These are phyloP conservation scores for Neomonachus schauinslandi DNA, from an alignment of 2,113 vertebrate species.

Conservation along the genomic window DNA sequence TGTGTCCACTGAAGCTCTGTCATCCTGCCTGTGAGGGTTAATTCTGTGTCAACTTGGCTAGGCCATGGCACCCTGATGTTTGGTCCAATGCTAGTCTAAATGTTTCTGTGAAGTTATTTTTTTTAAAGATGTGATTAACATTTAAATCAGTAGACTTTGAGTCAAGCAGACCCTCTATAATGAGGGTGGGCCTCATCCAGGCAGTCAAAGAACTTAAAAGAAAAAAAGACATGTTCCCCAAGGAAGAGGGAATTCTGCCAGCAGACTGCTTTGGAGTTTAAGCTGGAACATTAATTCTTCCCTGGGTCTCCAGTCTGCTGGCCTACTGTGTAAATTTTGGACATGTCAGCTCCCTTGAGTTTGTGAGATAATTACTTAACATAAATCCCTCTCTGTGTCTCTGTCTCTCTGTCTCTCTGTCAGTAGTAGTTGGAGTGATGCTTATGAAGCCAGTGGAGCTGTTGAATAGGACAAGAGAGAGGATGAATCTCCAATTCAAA, in stretches of 20 bases:
- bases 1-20: not conserved
- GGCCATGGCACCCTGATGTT: not conserved
- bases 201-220: not conserved
- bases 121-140: not conserved
- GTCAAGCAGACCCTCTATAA: not conserved
- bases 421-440: not conserved
- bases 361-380: not conserved
- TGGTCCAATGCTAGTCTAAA: not conserved
- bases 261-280: not conserved
- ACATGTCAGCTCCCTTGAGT: not conserved
- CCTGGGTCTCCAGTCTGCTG: not conserved
- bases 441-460: not conserved
- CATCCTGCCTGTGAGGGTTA: not conserved
- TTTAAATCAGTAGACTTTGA: conserved; percentile 8
- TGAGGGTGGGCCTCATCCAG: not conserved
- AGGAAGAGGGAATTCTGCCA: not conserved
- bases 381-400: not conserved
- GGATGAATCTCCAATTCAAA: not conserved
- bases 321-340: not conserved
- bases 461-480: not conserved
- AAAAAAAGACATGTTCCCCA: not conserved
- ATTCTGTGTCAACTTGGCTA: not conserved
- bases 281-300: not conserved
- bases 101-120: not conserved
- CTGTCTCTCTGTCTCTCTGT: not conserved